Conservation (phyloP, 2,797 vertebrate species). For the Sebastes steindachneri region DNA sequence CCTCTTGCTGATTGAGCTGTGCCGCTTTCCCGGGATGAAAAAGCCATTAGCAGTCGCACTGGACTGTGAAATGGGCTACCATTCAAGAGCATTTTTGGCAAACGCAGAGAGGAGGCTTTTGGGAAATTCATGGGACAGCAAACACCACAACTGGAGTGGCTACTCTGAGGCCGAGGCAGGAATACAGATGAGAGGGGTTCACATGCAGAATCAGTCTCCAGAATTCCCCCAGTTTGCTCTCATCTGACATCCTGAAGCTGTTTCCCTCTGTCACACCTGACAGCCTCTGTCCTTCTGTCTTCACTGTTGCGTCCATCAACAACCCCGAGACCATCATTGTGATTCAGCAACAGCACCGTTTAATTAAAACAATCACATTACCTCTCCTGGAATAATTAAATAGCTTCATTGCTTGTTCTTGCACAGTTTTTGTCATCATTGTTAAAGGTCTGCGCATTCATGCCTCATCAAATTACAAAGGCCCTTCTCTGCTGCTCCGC, state of each 20-base stretch:
- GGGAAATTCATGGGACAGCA: slow-evolving; percentile 61
- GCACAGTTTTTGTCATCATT: slow-evolving; percentile 30
- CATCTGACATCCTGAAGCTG: slow-evolving; percentile 6
- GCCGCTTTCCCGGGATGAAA: slow-evolving; percentile 66
- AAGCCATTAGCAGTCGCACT: slow-evolving; percentile 77
- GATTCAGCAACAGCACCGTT: slow-evolving; percentile 50
- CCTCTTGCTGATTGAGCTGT: slow-evolving; percentile 75
- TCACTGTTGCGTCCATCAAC: slow-evolving; percentile 29
- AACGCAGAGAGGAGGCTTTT: slow-evolving; percentile 49
- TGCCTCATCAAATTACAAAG: slow-evolving; percentile 30
- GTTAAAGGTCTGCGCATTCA: slow-evolving; percentile 20
- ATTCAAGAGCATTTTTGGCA: slow-evolving; percentile 70
- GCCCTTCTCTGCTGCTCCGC: slow-evolving; percentile 24
- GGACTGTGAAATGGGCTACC: slow-evolving; percentile 80
- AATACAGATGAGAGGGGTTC: slow-evolving; percentile 53
- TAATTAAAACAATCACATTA: slow-evolving; percentile 60
- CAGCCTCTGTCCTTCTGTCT: background rate
- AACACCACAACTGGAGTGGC: slow-evolving; percentile 57
- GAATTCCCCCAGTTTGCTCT: slow-evolving; percentile 9
- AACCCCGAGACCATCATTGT: slow-evolving; percentile 39
- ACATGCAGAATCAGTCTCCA: background rate
- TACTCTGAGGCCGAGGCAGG: slow-evolving; percentile 23
- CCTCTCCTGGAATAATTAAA: slow-evolving; percentile 51
- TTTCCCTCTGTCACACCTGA: background rate
- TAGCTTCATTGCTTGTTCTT: slow-evolving; percentile 24